phyloP scores from a whole-genome alignment of 2,113 vertebrate species.

The Ancistrus triradiatus region DNA sequence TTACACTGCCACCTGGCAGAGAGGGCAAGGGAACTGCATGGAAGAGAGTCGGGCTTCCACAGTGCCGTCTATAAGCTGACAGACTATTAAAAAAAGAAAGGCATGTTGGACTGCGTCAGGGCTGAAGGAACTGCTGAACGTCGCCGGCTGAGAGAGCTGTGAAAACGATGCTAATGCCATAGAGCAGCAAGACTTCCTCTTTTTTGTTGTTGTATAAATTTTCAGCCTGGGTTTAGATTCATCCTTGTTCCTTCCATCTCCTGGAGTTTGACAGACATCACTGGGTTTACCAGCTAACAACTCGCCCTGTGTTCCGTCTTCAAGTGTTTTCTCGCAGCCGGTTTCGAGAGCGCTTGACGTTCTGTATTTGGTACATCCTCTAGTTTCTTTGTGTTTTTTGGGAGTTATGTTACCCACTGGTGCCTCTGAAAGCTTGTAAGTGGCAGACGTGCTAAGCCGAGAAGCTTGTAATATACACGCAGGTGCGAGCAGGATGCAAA shows the following conservation, averaged over 20 bases:
- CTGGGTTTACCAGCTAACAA: too few species aligned
- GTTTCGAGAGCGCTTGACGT: too few species aligned
- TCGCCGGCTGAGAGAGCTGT: slow-evolving; percentile 18
- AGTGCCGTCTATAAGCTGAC: slow-evolving; percentile 63
- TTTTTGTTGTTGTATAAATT: neutral
- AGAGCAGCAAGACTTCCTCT: slow-evolving; percentile 17
- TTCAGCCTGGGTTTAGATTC: neutral
- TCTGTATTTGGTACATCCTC: too few species aligned
- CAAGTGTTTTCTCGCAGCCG: too few species aligned
- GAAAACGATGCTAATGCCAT: slow-evolving; percentile 20
- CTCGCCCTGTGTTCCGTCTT: too few species aligned
- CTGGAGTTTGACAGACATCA: too few species aligned
- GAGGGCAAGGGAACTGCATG: slow-evolving; percentile 49
- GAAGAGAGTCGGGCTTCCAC: slow-evolving; percentile 46
- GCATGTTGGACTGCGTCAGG: slow-evolving; percentile 13
- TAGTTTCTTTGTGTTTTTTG: too few species aligned
- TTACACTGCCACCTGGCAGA: slow-evolving; percentile 60
- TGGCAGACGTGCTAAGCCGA: too few species aligned
- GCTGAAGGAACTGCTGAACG: slow-evolving; percentile 18
- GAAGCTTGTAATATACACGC: too few species aligned
- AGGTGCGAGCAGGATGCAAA: too few species aligned
- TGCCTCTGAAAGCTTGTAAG: too few species aligned
- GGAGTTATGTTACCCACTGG: too few species aligned
- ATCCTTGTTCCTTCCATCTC: neutral
- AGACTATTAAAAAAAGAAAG: slow-evolving; percentile 24